Evolutionary conservation across 30 jellyfish, hydroid and myxozoan genomes (phyloP), one percentile per base, ranked within the genome.

Genomic region (Phacellophora camtschatica): DNA sequence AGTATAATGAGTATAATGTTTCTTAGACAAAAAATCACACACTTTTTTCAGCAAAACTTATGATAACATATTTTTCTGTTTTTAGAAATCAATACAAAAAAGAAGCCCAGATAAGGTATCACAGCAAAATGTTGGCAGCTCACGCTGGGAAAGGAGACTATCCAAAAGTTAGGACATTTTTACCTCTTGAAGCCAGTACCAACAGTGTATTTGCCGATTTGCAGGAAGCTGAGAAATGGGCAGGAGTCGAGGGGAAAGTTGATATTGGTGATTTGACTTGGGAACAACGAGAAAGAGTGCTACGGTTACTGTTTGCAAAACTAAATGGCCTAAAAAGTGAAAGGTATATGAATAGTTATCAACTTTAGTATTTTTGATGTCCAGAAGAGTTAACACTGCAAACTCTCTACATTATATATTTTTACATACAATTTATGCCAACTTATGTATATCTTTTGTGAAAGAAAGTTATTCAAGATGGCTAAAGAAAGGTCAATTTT

Each of bases 211-310:
- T 39, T 74, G 76, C 92, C 61, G 96, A 92, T 82, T 61, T 92
- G 90, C 79, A 85, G 19, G 96, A 80, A 31, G 96, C 98, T 15
- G 98, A 85, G 48, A 79, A 68, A 51, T 85, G 92, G 93, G 66
- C 74, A 50, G 95, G 88, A 15, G 23, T 85, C 20, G 89, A 76
- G 30, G 90, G 91, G 34, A 79, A 51, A 53, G 95, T 84, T 0
- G 96, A 84, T 57, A 85, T 92, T 16, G 77, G 83, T 16, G 95
- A 84, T 11, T 63, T 92, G 24, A 92, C 96, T 0, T 92, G 98
- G 98, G 98, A 92, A 49, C 98, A 92, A 64, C 76, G 98, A 54
- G 98, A 92, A 77, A 24, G 84, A 51, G 96, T 92, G 4, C 42
- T 92, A 58, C 54, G 98, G 51, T 43, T 84, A 83, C 53, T 92